Conservation (phyloP, 2,888 invertebrate species). For the Parascotia fuliginaria region DNA sequence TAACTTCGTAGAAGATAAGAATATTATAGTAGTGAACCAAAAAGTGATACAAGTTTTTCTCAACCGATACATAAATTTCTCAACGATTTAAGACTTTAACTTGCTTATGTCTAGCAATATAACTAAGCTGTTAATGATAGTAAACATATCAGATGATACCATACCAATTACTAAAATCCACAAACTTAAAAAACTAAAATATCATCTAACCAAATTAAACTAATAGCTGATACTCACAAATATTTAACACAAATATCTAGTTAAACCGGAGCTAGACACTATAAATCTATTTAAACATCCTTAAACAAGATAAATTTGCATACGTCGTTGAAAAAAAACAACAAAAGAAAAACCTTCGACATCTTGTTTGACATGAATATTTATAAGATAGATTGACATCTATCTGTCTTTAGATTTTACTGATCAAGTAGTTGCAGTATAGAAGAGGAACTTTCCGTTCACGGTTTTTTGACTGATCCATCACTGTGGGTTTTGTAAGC, state of each 20-base stretch:
- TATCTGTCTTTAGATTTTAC: background rate
- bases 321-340: conserved; percentile 20
- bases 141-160: no score
- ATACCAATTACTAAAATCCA: background rate
- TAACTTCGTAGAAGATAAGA: no score
- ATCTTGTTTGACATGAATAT: conserved; percentile 8
- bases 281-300: conserved; percentile 17
- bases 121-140: no score
- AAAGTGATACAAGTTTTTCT: no score
- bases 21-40: no score
- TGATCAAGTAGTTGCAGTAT: background rate
- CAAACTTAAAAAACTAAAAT: background rate
- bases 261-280: conserved; percentile 5
- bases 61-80: no score
- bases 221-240: conserved; percentile 12
- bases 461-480: no score
- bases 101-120: no score
- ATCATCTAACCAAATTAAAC: conserved; percentile 11
- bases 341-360: background rate
- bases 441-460: no score
- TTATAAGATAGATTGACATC: conserved; percentile 1
- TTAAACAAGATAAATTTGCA: conserved; percentile 35
- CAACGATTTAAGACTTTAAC: no score
- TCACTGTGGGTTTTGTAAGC: no score
- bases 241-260: conserved; percentile 14